These are phyloP conservation scores for Magallana angulata DNA, from an alignment of 1,140 invertebrate species.

Conservation along the genomic window DNA sequence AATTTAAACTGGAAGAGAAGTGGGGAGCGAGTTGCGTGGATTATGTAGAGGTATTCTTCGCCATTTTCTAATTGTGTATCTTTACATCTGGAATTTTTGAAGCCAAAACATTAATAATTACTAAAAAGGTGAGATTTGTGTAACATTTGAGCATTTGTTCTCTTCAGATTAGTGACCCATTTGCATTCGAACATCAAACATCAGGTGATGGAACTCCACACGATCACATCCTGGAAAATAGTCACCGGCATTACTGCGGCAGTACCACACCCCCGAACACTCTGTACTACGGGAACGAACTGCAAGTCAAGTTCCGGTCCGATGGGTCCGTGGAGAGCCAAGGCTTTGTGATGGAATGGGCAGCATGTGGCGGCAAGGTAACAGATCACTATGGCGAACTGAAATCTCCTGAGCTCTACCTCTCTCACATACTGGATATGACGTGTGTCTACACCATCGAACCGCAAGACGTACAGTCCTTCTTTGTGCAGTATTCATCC, in stretches of 20 bases:
- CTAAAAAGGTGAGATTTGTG: too few relatives aligned
- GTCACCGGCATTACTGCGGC: neutral
- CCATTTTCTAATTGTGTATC: too few relatives aligned
- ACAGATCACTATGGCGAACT: neutral
- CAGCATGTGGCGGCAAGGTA: conserved; percentile 1
- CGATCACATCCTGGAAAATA: neutral
- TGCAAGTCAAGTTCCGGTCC: neutral
- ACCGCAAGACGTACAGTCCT: neutral
- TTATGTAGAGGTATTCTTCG: conserved; percentile 22
- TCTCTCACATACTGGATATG: neutral
- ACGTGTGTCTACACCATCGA: conserved; percentile 2
- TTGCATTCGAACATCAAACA: conserved; percentile 10
- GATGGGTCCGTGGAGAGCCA: neutral
- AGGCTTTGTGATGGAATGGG: conserved; percentile 17
- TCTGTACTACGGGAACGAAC: neutral
- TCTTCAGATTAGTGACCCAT: neutral
- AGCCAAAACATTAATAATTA: too few relatives aligned
- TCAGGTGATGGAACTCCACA: neutral
- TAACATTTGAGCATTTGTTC: neutral
- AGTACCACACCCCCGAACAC: neutral
- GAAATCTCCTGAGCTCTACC: conserved; percentile 1
- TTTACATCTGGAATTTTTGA: too few relatives aligned
- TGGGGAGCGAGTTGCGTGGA: conserved; percentile 2
- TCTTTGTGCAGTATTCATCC: neutral
- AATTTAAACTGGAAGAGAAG: conserved; percentile 14